Percentiles rank a stretch among this genome's conserved stretches.
Conservation (phyloP, 2,797 vertebrate species). For the Scleropages formosus region DNA sequence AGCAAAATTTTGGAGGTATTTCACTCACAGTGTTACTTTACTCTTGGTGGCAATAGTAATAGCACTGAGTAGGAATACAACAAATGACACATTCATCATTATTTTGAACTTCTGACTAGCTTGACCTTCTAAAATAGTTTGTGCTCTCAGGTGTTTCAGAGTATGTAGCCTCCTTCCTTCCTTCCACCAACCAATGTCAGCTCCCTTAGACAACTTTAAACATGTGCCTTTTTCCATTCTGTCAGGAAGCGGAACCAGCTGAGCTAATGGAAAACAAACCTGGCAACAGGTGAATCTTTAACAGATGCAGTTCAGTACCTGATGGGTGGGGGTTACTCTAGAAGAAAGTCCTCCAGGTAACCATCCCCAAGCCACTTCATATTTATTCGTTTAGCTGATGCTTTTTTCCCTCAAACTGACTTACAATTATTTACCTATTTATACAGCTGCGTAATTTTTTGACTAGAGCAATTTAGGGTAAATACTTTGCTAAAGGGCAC, state of each 20-base stretch:
- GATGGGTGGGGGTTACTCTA: neutral
- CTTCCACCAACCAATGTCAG: too few relatives aligned
- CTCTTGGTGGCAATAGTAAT: neutral
- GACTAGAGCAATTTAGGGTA: too few relatives aligned
- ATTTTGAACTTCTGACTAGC: neutral
- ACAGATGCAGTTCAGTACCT: neutral
- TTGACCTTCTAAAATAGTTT: neutral
- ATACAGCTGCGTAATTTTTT: too few relatives aligned
- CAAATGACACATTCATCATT: too few relatives aligned
- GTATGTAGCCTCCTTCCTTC: too few relatives aligned
- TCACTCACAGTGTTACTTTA: neutral
- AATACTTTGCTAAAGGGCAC: too few relatives aligned
- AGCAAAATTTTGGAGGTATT: neutral
- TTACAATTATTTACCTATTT: too few relatives aligned
- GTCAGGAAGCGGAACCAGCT: neutral
- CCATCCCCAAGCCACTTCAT: too few relatives aligned
- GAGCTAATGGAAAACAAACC: neutral
- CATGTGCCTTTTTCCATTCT: neutral
- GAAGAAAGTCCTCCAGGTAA: neutral
- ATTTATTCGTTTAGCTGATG: too few relatives aligned
- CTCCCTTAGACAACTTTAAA: neutral
- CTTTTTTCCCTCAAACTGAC: too few relatives aligned
- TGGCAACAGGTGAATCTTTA: neutral
- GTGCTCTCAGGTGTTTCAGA: too few relatives aligned
- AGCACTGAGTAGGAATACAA: too few relatives aligned